Evolutionary conservation across 2,888 invertebrate species (phyloP), one percentile per base, ranked within the genome.

Genomic region (Cremastinae sp.): DNA sequence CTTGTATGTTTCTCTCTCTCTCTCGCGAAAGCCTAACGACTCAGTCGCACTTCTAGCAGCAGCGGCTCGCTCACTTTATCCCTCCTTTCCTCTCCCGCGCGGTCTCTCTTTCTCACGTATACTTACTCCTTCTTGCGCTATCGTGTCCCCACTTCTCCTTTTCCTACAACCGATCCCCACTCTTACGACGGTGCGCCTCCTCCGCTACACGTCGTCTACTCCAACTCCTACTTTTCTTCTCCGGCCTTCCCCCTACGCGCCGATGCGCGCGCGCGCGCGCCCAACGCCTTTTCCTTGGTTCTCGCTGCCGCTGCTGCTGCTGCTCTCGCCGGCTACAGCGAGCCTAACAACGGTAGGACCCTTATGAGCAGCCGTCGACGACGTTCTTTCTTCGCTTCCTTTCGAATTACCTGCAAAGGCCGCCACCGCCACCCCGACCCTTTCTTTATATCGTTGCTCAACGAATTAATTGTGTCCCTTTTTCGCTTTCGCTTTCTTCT

Each of bases 301-400:
- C 92, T 91, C 81, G 92, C 92, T 76, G 92, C 91, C 81, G 92
- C 92, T 14, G 93, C 91, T 81, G 92, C 92, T 14, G 93, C 91
- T 83, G 93, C 93, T 68, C 90, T 86, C 78, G 92, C 90, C 47
- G 85, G 87, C 75, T 89, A 88, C 56, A 92, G 92, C 81, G 92
- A 90, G 43, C 90, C 79, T 62, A 75, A 81, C 75, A 90, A 90
- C 3, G 90, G 90, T 69, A 56, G 69, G 74, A 87, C 87, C 83
- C 90, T 81, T 45, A 89, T 76, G 53, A 75, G 72, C 61, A 73
- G 71, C 78, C 78, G 65, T 70, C 70, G 76, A 77, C 73, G 69
- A 65, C 65, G 69, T 36, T 74, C 49, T 74, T 65, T 18, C 64
- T 69, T 77, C 49, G 47, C 70, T 73, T 74, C 74, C 70, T 70